These are phyloP conservation scores for Hylia prasina DNA, from an alignment of 2,113 vertebrate species.

Conservation along the genomic window DNA sequence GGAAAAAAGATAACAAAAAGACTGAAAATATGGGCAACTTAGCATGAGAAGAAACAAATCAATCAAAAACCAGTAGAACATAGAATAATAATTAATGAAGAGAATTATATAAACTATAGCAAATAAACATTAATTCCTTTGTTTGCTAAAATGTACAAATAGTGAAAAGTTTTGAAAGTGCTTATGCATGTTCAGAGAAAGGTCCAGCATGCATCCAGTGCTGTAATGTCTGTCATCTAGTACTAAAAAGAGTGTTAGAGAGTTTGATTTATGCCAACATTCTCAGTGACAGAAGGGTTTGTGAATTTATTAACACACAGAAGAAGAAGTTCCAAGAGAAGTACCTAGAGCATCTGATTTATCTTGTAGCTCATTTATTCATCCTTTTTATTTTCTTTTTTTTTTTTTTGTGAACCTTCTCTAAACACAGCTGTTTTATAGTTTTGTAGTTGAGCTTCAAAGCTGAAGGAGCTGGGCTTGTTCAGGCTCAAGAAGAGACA, in stretches of 20 bases:
- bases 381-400: background rate
- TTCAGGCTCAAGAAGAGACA: background rate
- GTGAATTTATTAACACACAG: background rate
- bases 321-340: background rate
- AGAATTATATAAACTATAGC: background rate
- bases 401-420: background rate
- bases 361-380: background rate
- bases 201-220: rapidly evolving
- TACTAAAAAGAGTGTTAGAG: background rate
- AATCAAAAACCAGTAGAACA: background rate
- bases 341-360: background rate
- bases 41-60: background rate
- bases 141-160: background rate
- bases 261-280: background rate
- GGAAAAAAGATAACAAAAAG: background rate
- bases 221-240: background rate
- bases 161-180: background rate
- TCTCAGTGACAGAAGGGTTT: background rate
- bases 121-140: background rate
- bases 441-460: background rate
- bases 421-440: background rate
- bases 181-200: background rate
- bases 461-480: background rate
- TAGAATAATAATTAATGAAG: background rate
- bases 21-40: background rate